Conservation (phyloP, 2,888 invertebrate species). For the Pyrrhosoma nymphula region DNA sequence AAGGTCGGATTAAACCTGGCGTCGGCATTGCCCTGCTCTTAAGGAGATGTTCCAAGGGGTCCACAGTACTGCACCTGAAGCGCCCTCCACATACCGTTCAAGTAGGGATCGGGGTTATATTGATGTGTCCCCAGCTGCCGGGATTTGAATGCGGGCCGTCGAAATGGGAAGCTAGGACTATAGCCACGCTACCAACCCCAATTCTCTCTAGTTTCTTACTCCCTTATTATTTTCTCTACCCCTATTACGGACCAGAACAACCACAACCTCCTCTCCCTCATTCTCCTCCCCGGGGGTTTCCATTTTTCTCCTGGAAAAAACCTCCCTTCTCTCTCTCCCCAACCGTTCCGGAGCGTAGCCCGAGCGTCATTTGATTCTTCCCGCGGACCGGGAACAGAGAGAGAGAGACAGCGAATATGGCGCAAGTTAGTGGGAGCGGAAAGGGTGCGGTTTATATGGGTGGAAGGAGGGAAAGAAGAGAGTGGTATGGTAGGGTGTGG, state of each 20-base stretch:
- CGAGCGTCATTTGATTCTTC: background rate
- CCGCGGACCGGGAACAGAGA: background rate
- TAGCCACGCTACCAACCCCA: too few species aligned
- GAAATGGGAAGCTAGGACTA: too few species aligned
- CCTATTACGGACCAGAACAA: background rate
- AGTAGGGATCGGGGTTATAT: too few species aligned
- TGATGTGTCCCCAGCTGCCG: too few species aligned
- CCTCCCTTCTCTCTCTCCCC: too few species aligned
- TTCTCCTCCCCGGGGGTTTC: background rate
- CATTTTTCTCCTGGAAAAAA: background rate
- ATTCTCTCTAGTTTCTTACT: background rate
- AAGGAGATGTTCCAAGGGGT: too few species aligned
- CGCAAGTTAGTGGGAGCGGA: conserved; percentile 49
- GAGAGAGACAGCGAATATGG: conserved; percentile 56
- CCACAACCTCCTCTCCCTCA: background rate
- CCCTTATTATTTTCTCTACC: background rate
- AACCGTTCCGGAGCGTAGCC: background rate
- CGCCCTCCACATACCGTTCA: too few species aligned
- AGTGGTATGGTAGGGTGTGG: background rate
- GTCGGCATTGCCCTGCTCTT: too few species aligned
- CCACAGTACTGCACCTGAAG: too few species aligned
- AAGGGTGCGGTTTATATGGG: conserved; percentile 17
- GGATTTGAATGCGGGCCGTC: too few species aligned
- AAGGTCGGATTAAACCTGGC: too few species aligned
- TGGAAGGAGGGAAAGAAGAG: background rate